A percentile compares a stretch with the other conserved stretches of the same genome.
These are phyloP conservation scores for Tachina grossa DNA, from an alignment of 2,888 invertebrate species.

Conservation along the genomic window DNA sequence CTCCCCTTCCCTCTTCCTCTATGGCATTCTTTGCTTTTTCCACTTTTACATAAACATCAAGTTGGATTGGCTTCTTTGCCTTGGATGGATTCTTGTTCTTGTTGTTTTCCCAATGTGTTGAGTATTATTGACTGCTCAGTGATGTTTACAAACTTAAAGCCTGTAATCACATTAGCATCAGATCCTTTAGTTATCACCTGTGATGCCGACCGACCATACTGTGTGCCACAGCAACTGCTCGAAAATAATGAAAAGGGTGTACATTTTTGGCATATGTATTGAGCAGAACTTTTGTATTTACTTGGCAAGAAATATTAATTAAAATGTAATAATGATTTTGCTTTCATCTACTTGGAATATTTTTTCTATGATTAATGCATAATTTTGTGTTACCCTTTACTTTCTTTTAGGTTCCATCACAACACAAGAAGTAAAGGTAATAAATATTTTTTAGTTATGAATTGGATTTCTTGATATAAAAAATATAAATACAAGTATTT, in stretches of 20 bases:
- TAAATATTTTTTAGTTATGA: constrained; percentile 39
- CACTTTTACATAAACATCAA: neutral
- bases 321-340: neutral
- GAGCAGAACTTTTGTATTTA: neutral
- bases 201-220: constrained; percentile 78
- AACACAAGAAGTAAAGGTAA: constrained; percentile 41
- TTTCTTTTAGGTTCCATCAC: constrained; percentile 7
- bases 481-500: constrained; percentile 55
- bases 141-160: constrained; percentile 83
- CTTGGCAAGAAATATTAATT: neutral
- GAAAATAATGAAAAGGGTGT: constrained; percentile 1
- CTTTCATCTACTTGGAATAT: neutral
- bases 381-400: constrained; percentile 23
- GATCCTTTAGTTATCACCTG: constrained; percentile 81
- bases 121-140: constrained; percentile 72
- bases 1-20: neutral
- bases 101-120: constrained; percentile 58
- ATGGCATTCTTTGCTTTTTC: neutral
- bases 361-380: neutral
- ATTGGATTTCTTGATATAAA: constrained; percentile 45
- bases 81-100: constrained; percentile 74
- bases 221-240: constrained; percentile 43
- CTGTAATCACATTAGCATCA: constrained; percentile 83
- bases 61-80: constrained; percentile 76
- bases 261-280: neutral